Evolutionary conservation across 2,888 invertebrate genomes (phyloP), one percentile per base, ranked within the genome.

Genomic region (Ophraella communa): DNA sequence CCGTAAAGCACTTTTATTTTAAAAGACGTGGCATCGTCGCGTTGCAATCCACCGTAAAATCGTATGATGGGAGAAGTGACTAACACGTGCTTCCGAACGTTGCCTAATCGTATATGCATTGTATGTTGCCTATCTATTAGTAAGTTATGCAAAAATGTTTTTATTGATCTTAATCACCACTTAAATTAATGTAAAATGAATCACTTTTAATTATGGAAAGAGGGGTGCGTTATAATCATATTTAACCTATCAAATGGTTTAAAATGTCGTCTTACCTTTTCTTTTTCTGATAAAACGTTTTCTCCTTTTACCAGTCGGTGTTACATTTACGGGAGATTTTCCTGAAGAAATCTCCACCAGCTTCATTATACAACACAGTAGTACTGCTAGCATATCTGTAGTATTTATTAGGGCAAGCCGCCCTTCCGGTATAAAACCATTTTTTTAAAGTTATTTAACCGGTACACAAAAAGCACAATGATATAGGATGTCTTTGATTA

Each of bases 311-410:
- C 66, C 66, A 56, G 54, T 47, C 18, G 69, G 67, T 11, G 52
- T 23, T 17, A n/a, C 47, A 21, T 59, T 66, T 30, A 65, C 66
- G 42, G 68, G 65, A 18, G 76, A 71, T 69, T 74, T 78, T 59
- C 81, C 80, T 69, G 80, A 78, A 71, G 85, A 85, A 77, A 85
- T 84, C 81, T 87, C 86, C 76, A 86, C 84, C 77, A 87, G 84
- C 83, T 87, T 87, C 86, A 87, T 86, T 81, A 87, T 86, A 80
- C 86, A 84, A 79, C 86, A 87, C 83, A 87, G 78, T 71, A 87
- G 79, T 78, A 87, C 82, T 80, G 86, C 83, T 81, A 87, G 84
- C 85, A 86, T 86, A 77, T 80, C 80, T 79, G 64, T 72, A 33
- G 20, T 23, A 10, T 51, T 27, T 58, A 47, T 24, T 54, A 56